These are phyloP conservation scores for Diplosoma virens DNA, from an alignment of 23 tunicate genomes.

Conservation along the genomic window DNA sequence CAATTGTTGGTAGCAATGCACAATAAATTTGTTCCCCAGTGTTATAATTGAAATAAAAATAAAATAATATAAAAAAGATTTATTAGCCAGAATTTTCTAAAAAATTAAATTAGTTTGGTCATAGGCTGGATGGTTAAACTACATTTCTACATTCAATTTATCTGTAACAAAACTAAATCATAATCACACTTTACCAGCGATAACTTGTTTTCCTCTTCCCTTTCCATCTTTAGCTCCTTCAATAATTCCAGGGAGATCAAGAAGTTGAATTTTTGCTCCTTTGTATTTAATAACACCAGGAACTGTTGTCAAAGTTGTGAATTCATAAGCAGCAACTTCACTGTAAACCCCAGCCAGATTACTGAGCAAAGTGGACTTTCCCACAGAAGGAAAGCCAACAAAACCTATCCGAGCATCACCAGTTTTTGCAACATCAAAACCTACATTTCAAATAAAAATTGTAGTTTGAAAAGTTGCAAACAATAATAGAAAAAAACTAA, in stretches of 20 bases:
- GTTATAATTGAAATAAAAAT: too few relatives aligned
- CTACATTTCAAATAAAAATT: conserved; percentile 22
- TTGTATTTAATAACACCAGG: conserved; percentile 99
- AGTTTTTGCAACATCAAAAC: conserved; percentile 99
- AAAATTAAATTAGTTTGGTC: too few relatives aligned
- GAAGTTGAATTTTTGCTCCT: conserved; percentile 96
- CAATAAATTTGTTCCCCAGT: too few relatives aligned
- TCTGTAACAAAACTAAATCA: too few relatives aligned
- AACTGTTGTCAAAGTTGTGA: conserved; percentile 97
- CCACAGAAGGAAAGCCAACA: conserved; percentile 99
- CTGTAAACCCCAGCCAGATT: conserved; percentile 98
- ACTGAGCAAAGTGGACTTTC: conserved; percentile 93
- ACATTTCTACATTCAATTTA: too few relatives aligned
- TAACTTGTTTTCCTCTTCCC: conserved; percentile 99
- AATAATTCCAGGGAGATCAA: conserved; percentile 99
- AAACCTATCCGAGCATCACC: conserved; percentile 99
- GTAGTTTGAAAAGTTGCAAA: neutral
- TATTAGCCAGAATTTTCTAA: too few relatives aligned
- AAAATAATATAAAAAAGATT: too few relatives aligned
- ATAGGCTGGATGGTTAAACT: too few relatives aligned
- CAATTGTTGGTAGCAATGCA: too few relatives aligned
- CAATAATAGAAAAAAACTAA: neutral
- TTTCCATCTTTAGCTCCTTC: conserved; percentile 99
- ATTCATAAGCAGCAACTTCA: conserved; percentile 99
- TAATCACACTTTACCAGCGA: conserved; percentile 54